Conservation (phyloP, 2,888 invertebrate species). For the Drosophila paucipuncta region DNA sequence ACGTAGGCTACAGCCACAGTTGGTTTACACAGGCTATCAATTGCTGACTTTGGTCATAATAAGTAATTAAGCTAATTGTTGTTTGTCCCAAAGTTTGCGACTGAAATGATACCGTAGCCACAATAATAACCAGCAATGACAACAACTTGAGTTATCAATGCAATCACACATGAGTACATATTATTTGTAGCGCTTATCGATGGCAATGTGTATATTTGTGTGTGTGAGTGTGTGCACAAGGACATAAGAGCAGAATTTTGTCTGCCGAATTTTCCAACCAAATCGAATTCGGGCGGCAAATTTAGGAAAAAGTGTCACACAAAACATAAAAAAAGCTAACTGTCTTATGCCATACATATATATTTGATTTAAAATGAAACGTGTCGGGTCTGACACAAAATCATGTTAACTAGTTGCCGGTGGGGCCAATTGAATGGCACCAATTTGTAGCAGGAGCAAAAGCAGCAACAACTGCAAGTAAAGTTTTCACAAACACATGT, state of each 20-base stretch:
- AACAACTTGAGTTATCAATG: constrained; percentile 56
- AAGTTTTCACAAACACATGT: constrained; percentile 36
- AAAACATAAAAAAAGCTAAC: constrained; percentile 22
- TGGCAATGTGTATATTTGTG: background rate
- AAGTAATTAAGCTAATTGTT: constrained; percentile 40
- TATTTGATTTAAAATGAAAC: constrained; percentile 40
- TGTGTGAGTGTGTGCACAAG: background rate
- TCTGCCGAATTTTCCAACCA: constrained; percentile 6
- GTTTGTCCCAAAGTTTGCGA: constrained; percentile 3
- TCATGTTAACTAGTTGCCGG: constrained; percentile 36
- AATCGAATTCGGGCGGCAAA: constrained; percentile 2
- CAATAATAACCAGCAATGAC: background rate
- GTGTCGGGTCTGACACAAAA: constrained; percentile 30
- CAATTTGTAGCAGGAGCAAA: constrained; percentile 55
- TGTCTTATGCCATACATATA: background rate
- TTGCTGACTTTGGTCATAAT: constrained; percentile 21
- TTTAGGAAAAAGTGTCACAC: constrained; percentile 5
- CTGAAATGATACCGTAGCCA: constrained; percentile 7
- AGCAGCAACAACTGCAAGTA: constrained; percentile 8
- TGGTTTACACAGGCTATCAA: constrained; percentile 2
- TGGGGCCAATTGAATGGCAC: constrained; percentile 39
- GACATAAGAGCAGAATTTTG: background rate
- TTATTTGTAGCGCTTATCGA: constrained; percentile 29
- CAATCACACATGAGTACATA: constrained; percentile 64
- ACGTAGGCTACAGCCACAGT: background rate